Percentiles rank a stretch among this genome's conserved stretches.
These are phyloP conservation scores for Archaeoteleia sp. DNA, from an alignment of 2,888 invertebrate genomes.

Conservation along the genomic window DNA sequence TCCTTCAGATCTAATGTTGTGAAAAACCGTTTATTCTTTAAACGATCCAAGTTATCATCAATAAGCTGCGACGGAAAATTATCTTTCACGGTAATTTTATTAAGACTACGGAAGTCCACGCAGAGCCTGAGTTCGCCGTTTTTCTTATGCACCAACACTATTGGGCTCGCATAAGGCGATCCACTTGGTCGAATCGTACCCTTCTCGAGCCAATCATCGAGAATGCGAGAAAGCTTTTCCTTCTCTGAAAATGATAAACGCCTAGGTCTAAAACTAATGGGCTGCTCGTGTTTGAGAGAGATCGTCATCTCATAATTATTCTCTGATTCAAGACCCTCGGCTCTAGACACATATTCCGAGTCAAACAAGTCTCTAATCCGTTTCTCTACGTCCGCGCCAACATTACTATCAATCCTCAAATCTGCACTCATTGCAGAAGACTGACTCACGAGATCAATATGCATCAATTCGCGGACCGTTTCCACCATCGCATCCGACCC, in stretches of 20 bases:
- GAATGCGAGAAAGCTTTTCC: too few relatives aligned
- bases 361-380: too few relatives aligned
- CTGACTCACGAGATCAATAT: too few relatives aligned
- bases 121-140: slow-evolving; percentile 10
- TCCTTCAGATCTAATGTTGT: slow-evolving; percentile 8
- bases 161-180: slow-evolving; percentile 10
- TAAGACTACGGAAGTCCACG: slow-evolving; percentile 6
- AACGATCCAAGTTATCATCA: slow-evolving; percentile 11
- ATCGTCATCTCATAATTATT: background rate
- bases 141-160: slow-evolving; percentile 10
- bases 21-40: slow-evolving; percentile 2
- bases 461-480: too few relatives aligned
- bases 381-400: too few relatives aligned
- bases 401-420: too few relatives aligned
- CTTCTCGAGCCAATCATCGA: background rate
- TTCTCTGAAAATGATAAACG: background rate
- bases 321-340: too few relatives aligned
- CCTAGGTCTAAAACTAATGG: background rate
- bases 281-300: too few relatives aligned
- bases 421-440: too few relatives aligned
- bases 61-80: slow-evolving; percentile 10
- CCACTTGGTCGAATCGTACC: slow-evolving; percentile 9
- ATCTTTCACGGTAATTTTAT: slow-evolving; percentile 12
- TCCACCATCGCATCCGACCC: too few relatives aligned
- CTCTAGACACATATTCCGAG: too few relatives aligned